Conservation (phyloP, 2,888 invertebrate species). For the Caenorhabditis panamensis region DNA sequence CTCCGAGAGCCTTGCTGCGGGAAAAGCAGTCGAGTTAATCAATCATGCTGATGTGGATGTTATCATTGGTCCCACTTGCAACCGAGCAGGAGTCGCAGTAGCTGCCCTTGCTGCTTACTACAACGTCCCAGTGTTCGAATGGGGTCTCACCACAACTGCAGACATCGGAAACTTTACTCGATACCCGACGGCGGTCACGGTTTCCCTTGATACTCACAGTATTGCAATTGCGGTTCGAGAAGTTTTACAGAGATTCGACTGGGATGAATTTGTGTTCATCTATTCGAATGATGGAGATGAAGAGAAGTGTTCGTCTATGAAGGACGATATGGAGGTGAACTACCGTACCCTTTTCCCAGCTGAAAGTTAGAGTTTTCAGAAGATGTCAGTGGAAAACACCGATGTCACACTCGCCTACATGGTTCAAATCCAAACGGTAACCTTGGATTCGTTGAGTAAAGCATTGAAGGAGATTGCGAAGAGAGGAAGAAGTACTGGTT, state of each 20-base stretch:
- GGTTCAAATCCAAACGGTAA: conserved; percentile 47
- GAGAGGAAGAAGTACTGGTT: conserved; percentile 42
- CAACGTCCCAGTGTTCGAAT: conserved; percentile 60
- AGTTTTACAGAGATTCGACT: conserved; percentile 67
- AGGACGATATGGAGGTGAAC: conserved; percentile 57
- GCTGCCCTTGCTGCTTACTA: conserved; percentile 61
- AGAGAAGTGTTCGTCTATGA: conserved; percentile 60
- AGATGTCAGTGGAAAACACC: conserved; percentile 39
- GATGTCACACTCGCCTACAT: conserved; percentile 44
- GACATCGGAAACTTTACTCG: conserved; percentile 53
- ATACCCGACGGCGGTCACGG: conserved; percentile 58
- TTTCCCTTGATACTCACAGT: conserved; percentile 49
- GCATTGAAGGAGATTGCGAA: conserved; percentile 40
- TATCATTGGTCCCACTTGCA: conserved; percentile 75
- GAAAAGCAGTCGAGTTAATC: conserved; percentile 61
- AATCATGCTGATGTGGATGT: conserved; percentile 64
- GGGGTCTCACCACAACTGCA: conserved; percentile 61
- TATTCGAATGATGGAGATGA: conserved; percentile 63
- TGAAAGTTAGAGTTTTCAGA: background rate
- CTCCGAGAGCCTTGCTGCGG: conserved; percentile 66
- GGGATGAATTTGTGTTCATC: conserved; percentile 73
- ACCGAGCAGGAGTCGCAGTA: conserved; percentile 65
- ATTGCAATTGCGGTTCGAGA: conserved; percentile 53
- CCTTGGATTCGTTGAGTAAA: conserved; percentile 20
- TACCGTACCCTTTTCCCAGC: background rate